phyloP scores from a whole-genome alignment of 2,888 invertebrate species.

The Byasa hedistus region DNA sequence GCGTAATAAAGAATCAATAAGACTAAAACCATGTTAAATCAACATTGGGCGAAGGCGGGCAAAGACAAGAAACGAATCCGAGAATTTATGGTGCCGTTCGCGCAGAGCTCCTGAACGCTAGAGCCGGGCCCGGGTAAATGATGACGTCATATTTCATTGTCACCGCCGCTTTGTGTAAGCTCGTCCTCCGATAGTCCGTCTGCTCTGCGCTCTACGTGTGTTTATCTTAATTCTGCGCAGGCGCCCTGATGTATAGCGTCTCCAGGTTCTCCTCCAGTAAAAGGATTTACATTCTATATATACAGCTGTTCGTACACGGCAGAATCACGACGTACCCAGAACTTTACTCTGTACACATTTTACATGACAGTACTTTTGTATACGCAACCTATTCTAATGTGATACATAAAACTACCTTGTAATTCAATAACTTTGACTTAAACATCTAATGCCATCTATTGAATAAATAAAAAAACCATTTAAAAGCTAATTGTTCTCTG shows the following conservation, averaged over 20 bases:
- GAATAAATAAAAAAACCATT: too few relatives aligned
- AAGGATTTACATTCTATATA: neutral
- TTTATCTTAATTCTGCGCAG: conserved; percentile 24
- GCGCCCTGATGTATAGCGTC: conserved; percentile 6
- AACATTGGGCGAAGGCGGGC: conserved; percentile 74
- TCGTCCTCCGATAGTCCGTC: conserved; percentile 27
- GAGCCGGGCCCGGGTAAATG: conserved; percentile 56
- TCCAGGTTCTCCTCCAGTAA: neutral
- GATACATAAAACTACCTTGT: too few relatives aligned
- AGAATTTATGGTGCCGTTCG: conserved; percentile 69
- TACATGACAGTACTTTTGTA: too few relatives aligned
- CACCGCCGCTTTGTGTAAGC: conserved; percentile 45
- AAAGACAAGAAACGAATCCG: conserved; percentile 78
- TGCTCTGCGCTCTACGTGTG: conserved; percentile 10
- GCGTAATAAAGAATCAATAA: conserved; percentile 79
- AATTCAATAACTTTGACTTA: too few relatives aligned
- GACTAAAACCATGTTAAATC: conserved; percentile 79
- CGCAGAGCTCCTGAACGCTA: conserved; percentile 54
- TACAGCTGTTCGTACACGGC: neutral
- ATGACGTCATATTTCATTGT: conserved; percentile 58
- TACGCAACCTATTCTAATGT: too few relatives aligned
- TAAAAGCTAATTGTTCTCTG: too few relatives aligned
- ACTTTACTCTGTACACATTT: too few relatives aligned
- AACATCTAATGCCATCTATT: too few relatives aligned
- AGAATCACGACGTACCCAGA: too few relatives aligned